These are phyloP conservation scores for Scalopus aquaticus DNA, from an alignment of 2,113 vertebrate genomes.

Conservation along the genomic window DNA sequence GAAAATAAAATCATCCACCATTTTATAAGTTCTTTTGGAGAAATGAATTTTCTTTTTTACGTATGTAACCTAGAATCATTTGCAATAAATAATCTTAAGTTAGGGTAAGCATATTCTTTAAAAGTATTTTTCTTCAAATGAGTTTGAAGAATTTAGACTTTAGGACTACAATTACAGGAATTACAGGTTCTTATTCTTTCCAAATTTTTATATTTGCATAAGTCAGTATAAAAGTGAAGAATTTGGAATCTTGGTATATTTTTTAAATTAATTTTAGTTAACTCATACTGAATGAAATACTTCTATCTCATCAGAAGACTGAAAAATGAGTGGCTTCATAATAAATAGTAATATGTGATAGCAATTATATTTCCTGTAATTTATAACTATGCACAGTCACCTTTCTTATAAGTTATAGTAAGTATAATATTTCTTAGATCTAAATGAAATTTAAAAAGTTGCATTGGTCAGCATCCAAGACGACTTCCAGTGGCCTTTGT, in stretches of 20 bases:
- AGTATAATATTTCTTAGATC: not conserved
- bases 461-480: not conserved
- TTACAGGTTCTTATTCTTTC: not conserved
- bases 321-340: not conserved
- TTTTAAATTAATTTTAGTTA: not conserved
- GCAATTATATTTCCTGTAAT: not conserved
- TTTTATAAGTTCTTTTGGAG: not conserved
- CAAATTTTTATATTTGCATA: not conserved
- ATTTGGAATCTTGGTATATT: not conserved
- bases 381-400: not conserved
- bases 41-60: not conserved
- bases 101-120: not conserved
- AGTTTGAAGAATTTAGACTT: slow-evolving; percentile 16
- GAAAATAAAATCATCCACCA: not conserved
- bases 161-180: not conserved
- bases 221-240: not conserved
- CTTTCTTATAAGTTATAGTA: not conserved
- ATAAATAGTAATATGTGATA: not conserved
- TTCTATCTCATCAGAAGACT: not conserved
- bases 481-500: not conserved
- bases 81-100: not conserved
- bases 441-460: not conserved
- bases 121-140: not conserved
- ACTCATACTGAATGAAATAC: not conserved
- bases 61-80: not conserved